Percentiles rank a stretch among this genome's conserved stretches.
Evolutionary conservation across 2,113 vertebrate genomes (phyloP).

Genomic region (Tor tambroides): DNA sequence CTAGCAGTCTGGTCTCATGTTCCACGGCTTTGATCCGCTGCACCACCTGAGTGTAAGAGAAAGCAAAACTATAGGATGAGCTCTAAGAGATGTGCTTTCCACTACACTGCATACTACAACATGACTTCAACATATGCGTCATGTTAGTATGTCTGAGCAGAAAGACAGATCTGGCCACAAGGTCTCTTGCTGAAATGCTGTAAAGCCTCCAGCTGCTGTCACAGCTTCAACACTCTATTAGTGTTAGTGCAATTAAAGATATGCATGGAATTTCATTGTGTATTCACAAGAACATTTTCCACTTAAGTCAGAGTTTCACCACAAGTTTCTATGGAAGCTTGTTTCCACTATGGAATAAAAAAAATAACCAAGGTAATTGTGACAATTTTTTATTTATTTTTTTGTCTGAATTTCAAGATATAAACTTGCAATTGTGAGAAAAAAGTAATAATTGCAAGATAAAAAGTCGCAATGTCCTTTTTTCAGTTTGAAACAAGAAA

Average conservation of each 20-base stretch:
- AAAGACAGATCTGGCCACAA: neutral
- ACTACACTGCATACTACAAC: neutral
- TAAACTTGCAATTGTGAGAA: no score
- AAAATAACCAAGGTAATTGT: no score
- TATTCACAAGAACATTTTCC: neutral
- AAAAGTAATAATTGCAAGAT: no score
- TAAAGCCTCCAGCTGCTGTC: neutral
- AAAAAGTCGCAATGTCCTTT: no score
- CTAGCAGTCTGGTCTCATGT: conserved; percentile 86
- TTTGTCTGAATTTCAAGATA: no score
- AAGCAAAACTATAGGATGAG: neutral
- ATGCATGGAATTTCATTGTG: neutral
- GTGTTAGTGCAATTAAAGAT: neutral
- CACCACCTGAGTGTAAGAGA: conserved; percentile 81
- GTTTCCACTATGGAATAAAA: neutral
- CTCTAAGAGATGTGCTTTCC: neutral
- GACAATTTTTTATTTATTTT: no score
- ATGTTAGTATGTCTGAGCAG: neutral
- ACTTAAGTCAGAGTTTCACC: neutral
- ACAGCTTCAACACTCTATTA: neutral
- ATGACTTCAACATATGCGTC: neutral
- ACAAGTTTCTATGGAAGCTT: neutral
- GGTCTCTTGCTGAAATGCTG: neutral
- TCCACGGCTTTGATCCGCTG: conserved; percentile 93
- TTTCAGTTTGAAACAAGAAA: no score